phyloP scores from a whole-genome alignment of 2,888 invertebrate genomes.

The Crematogaster levior region DNA sequence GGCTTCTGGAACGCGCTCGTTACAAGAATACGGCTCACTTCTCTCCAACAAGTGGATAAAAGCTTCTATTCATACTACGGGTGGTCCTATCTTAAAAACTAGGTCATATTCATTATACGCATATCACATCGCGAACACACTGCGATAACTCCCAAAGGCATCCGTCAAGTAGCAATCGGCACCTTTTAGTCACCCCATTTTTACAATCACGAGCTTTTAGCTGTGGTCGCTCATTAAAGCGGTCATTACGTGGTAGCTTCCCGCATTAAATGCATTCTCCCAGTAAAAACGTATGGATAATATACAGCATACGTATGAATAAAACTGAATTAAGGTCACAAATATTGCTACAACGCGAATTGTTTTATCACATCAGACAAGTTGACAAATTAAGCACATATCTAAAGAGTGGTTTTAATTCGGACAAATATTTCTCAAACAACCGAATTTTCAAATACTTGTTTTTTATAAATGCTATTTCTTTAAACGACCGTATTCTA shows the following conservation, averaged over 20 bases:
- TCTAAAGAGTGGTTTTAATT: not conserved
- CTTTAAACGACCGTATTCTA: not conserved
- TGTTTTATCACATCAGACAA: not conserved
- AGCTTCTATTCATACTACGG: constrained; percentile 74
- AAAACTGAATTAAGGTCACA: constrained; percentile 5
- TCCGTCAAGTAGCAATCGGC: constrained; percentile 40
- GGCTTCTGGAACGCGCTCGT: constrained; percentile 62
- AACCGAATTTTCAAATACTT: not conserved
- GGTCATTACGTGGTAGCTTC: constrained; percentile 44
- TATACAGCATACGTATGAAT: not conserved
- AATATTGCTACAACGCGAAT: not conserved
- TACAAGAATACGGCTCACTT: constrained; percentile 72
- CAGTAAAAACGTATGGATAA: constrained; percentile 17
- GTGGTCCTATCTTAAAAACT: constrained; percentile 77
- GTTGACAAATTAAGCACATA: not conserved
- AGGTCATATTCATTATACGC: constrained; percentile 81
- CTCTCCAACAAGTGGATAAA: constrained; percentile 77
- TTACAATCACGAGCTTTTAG: constrained; percentile 45
- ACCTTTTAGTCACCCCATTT: constrained; percentile 35
- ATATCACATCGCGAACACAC: constrained; percentile 58
- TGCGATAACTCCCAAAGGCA: constrained; percentile 45
- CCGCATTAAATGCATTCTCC: constrained; percentile 2
- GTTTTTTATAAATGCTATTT: not conserved
- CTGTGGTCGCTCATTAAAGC: constrained; percentile 54
- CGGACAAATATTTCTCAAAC: not conserved